Evolutionary conservation across 2,113 vertebrate species (phyloP).

Genomic region (Phocoena sinus): DNA sequence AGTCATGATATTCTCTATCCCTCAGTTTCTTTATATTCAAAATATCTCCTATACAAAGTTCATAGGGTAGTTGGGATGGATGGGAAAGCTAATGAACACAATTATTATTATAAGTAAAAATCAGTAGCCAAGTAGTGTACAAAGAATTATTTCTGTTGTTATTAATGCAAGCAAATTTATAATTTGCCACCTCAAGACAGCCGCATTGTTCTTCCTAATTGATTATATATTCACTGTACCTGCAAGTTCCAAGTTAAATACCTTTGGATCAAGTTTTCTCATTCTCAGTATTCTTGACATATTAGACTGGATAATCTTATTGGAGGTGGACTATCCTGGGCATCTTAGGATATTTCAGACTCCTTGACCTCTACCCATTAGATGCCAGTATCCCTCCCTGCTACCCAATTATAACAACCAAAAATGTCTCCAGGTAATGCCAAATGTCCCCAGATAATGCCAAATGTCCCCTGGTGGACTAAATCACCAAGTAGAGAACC

Average conservation of each 20-base stretch:
- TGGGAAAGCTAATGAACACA: neutral
- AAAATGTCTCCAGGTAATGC: neutral
- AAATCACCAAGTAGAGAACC: neutral
- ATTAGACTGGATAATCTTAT: neutral
- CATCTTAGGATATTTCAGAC: neutral
- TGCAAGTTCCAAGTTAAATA: neutral
- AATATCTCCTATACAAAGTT: neutral
- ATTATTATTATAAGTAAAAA: slow-evolving; percentile 42
- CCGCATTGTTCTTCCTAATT: slow-evolving; percentile 13
- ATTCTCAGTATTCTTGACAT: neutral
- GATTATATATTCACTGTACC: neutral
- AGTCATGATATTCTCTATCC: neutral
- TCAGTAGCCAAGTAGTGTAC: neutral
- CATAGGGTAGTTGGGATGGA: neutral
- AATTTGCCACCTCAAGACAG: neutral
- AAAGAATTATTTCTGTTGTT: neutral
- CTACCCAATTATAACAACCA: neutral
- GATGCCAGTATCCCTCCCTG: neutral
- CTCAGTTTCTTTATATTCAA: slow-evolving; percentile 45
- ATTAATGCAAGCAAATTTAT: neutral
- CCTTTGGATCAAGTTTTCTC: neutral
- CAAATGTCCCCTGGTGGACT: neutral
- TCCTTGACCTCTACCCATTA: neutral
- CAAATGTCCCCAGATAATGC: neutral
- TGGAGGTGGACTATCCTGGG: neutral